Base-by-base conservation (phyloP, 2,888 invertebrate species). In the Junonia oenone region DNA sequence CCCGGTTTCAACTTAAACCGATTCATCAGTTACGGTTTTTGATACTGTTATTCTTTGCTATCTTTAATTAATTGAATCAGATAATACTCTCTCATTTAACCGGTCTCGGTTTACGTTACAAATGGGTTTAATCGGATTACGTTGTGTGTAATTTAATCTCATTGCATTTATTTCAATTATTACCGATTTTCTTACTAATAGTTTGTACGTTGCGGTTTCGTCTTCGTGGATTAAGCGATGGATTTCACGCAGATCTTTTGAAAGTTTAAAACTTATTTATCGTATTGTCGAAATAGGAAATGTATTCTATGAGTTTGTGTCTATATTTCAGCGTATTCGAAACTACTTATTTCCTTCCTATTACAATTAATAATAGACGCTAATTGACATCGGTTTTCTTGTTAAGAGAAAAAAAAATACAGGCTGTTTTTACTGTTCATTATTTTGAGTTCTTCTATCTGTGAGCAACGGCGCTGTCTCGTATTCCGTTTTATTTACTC, bases 61-160 rank as follows among this genome's bases (percentile, higher is more conserved):
- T 46, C 49, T 57, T 55, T 49, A 40, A 57, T 55, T 51, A 47
- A 37, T 55, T 50, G 31, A 52, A 52, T 52, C 50, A 22, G 49
- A 38, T 49, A 31, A 37, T 15, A 40, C 14, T 3, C 14, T 31
- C 4, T 17, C 17, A 46, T 46, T 31, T 6, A 31, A 11, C 27
- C 45, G 14, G 43, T 27, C 13, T 27, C 11, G 19, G 9, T 4
- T 26, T 43, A 43, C 13, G 6, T 26, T 13, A 11, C 17, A 9
- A 38, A 38, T 43, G 22, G 22, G 11, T 43, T 43, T 43, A 26
- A 26, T 8, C 26, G 5, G 13, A 11, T 43, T 43, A 43, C 13
- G 6, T 11, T 6, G 2, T 13, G 6, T 11, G 19, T n/a, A 13
- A 19, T 22, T 8, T 22, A n/a, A 6, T 43, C 6, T 26, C 13